Evolutionary conservation across 92 coral and sea anemone genomes (phyloP).

Genomic region (Epizoanthus stellaris): DNA sequence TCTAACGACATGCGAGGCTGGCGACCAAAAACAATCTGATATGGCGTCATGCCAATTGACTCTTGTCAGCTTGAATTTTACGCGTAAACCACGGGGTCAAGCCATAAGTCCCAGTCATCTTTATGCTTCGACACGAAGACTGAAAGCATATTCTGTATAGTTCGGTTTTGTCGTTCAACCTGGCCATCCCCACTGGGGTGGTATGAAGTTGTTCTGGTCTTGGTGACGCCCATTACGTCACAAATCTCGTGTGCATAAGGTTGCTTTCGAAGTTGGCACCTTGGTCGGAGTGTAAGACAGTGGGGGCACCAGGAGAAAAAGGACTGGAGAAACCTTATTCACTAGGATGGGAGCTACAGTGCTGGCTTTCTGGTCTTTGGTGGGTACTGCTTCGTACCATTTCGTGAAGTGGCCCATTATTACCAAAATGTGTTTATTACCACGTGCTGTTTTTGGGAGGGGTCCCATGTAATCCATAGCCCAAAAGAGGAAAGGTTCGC

Average conservation of each 20-base stretch:
- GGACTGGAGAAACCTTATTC: constrained; percentile 37
- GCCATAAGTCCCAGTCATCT: constrained; percentile 56
- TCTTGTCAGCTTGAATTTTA: constrained; percentile 54
- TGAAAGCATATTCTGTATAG: constrained; percentile 47
- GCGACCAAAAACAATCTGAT: constrained; percentile 46
- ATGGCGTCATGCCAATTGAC: constrained; percentile 30
- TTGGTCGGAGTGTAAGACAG: constrained; percentile 62
- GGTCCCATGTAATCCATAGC: constrained; percentile 68
- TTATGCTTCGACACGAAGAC: constrained; percentile 24
- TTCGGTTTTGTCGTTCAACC: constrained; percentile 52
- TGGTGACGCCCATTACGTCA: constrained; percentile 53
- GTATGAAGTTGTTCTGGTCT: constrained; percentile 46
- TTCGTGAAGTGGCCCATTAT: constrained; percentile 60
- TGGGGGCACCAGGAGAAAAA: too few relatives aligned
- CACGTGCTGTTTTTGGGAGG: constrained; percentile 38
- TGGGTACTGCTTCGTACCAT: constrained; percentile 51
- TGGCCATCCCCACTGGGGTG: constrained; percentile 55
- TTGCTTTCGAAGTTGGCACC: constrained; percentile 61
- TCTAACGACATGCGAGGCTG: constrained; percentile 48
- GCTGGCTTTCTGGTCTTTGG: constrained; percentile 23
- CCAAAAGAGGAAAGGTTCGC: constrained; percentile 68
- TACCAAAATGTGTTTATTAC: constrained; percentile 57
- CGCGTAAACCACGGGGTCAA: constrained; percentile 46
- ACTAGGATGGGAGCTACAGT: constrained; percentile 30
- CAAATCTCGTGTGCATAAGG: constrained; percentile 56